Evolutionary conservation across 1,140 invertebrate genomes (phyloP), one percentile per base, ranked within the genome.

Genomic region (Drosophila elegans): DNA sequence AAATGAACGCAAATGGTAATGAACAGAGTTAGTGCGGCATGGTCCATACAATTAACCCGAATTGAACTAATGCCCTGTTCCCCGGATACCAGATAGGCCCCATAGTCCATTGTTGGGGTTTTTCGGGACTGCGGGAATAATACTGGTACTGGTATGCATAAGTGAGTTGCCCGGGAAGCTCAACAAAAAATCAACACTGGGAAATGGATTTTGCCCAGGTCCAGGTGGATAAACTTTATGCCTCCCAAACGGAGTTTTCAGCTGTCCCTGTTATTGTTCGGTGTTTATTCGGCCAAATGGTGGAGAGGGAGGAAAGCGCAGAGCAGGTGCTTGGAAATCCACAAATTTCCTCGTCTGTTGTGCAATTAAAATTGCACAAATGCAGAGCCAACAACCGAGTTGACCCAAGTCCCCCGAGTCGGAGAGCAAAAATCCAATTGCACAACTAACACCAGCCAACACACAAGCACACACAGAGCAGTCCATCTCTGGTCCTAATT

Each of bases 311-410:
- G 51, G 45, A 7, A 36, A 44, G 29, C 16, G 25, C 5, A 56
- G 42, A 68, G 53, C 44, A 51, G 34, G 53, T 16, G 27, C 27
- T 38, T n/a, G 57, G 21, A 41, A 71, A 56, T 71, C 48, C 67
- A 69, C 67, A 71, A 62, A 63, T 66, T 45, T 42, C 38, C 78
- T 45, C 72, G 73, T 85, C 74, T 61, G 76, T 73, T 74, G 52
- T 66, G 79, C 82, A 86, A 85, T 75, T 88, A 80, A 63, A 86
- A 82, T 82, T 72, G 74, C 66, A 72, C 64, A 72, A 72, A 72
- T 72, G 42, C 68, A 49, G 68, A 48, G 52, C 29, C 68, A 72
- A 71, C 60, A 63, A 25, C 60, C 49, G 52, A 41, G 68, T 57
- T 71, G 42, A 39, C 67, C 68, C 64, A 52, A 48, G 38, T 42